These are phyloP conservation scores for Caerostris extrusa DNA, from an alignment of 1,140 invertebrate genomes.

Conservation along the genomic window DNA sequence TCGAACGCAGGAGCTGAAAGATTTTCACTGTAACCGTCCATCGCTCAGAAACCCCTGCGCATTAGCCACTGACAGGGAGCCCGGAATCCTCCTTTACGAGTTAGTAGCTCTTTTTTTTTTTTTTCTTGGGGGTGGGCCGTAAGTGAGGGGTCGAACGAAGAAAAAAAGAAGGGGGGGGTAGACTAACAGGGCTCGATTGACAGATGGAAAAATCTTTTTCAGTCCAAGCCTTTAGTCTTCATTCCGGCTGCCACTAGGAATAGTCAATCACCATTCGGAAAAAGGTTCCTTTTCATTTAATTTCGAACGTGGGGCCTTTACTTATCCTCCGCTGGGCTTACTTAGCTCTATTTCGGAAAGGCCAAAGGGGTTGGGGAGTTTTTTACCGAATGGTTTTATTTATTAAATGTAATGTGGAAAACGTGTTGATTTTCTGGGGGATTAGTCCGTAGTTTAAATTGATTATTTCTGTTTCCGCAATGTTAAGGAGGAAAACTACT, in stretches of 20 bases:
- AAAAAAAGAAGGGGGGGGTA: background rate
- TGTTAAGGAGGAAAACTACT: background rate
- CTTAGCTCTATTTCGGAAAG: background rate
- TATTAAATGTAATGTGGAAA: slow-evolving; percentile 53
- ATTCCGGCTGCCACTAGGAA: slow-evolving; percentile 62
- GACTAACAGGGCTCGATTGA: slow-evolving; percentile 62
- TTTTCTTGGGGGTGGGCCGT: background rate
- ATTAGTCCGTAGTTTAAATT: slow-evolving; percentile 33
- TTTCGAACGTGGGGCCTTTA: slow-evolving; percentile 25
- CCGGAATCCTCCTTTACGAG: slow-evolving; percentile 32
- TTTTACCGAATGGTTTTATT: background rate
- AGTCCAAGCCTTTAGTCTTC: slow-evolving; percentile 66
- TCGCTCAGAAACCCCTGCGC: slow-evolving; percentile 63
- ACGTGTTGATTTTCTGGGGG: slow-evolving; percentile 35
- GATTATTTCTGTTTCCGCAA: background rate
- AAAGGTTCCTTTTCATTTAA: slow-evolving; percentile 57
- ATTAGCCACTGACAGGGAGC: slow-evolving; percentile 62
- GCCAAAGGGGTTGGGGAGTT: background rate
- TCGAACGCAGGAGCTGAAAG: slow-evolving; percentile 59
- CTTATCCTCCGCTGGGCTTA: background rate
- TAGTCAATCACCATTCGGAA: slow-evolving; percentile 66
- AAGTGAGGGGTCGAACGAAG: background rate
- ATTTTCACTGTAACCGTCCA: slow-evolving; percentile 71
- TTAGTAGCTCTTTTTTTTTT: slow-evolving; percentile 36
- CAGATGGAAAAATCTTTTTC: slow-evolving; percentile 72